phyloP scores from a whole-genome alignment of 1,140 invertebrate species.

The Riptortus pedestris region DNA sequence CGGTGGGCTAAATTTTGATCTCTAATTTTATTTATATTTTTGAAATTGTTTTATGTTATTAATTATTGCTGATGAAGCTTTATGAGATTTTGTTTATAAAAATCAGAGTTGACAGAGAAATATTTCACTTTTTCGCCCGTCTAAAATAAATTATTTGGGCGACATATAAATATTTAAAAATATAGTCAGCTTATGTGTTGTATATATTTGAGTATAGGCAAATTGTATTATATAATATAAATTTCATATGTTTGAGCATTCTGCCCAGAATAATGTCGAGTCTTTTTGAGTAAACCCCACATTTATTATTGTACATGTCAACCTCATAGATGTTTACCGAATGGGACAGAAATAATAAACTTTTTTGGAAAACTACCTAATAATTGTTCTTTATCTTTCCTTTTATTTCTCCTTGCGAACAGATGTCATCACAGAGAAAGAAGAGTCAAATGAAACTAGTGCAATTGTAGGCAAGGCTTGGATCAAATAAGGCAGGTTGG shows the following conservation, averaged over 20 bases:
- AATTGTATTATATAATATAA: constrained; percentile 9
- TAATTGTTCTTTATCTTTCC: background rate
- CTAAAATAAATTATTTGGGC: background rate
- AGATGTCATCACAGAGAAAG: too few species aligned
- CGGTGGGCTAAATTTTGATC: too few species aligned
- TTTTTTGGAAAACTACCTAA: background rate
- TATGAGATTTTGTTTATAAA: background rate
- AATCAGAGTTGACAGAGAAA: background rate
- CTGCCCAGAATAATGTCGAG: background rate
- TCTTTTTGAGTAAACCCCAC: constrained; percentile 13
- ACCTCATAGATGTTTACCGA: constrained; percentile 11
- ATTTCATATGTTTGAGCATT: background rate
- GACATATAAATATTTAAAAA: background rate
- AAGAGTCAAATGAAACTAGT: too few species aligned
- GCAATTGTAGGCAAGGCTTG: too few species aligned
- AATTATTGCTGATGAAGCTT: too few species aligned
- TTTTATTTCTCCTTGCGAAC: background rate
- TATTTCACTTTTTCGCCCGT: background rate
- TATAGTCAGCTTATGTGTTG: constrained; percentile 14
- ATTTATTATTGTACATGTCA: constrained; percentile 10
- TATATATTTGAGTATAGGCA: background rate
- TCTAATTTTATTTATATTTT: too few species aligned
- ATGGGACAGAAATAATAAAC: constrained; percentile 9
- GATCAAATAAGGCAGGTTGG: too few species aligned
- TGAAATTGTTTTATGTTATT: too few species aligned